These are phyloP conservation scores for Pheosia tremula DNA, from an alignment of 2,888 invertebrate genomes.

Conservation along the genomic window DNA sequence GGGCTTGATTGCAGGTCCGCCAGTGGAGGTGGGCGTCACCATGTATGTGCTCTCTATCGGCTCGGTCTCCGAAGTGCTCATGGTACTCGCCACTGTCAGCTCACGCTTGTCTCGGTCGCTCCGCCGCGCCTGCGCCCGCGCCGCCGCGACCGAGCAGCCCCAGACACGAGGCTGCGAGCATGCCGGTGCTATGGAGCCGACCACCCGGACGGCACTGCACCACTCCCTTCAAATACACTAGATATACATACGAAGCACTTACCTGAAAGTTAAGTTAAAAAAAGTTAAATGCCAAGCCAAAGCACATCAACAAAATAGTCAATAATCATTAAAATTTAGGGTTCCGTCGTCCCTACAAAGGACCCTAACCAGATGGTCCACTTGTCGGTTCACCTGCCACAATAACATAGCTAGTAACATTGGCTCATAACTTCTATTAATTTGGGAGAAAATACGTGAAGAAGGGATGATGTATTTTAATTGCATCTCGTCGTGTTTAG, in stretches of 20 bases:
- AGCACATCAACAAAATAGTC: no score
- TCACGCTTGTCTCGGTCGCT: constrained; percentile 77
- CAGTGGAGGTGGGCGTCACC: constrained; percentile 98
- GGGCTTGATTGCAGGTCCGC: constrained; percentile 93
- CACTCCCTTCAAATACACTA: constrained; percentile 29
- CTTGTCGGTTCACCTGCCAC: no score
- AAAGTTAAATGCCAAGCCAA: no score
- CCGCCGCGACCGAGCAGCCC: constrained; percentile 82
- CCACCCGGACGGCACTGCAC: constrained; percentile 48
- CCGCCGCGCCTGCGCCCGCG: constrained; percentile 57
- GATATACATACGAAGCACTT: not conserved
- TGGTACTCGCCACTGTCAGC: constrained; percentile 89
- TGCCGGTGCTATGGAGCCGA: constrained; percentile 80
- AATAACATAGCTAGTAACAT: no score
- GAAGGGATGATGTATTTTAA: no score
- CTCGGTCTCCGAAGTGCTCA: constrained; percentile 99
- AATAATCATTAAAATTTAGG: no score
- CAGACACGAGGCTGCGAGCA: constrained; percentile 84
- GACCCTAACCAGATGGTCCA: no score
- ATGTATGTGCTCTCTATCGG: constrained; percentile 99
- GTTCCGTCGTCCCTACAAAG: no score
- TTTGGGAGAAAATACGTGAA: no score
- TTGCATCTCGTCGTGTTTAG: no score
- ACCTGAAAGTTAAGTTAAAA: not conserved
- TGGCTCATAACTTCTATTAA: no score